Conservation (phyloP, 2,888 invertebrate genomes). For the Neoitamus cyanurus region DNA sequence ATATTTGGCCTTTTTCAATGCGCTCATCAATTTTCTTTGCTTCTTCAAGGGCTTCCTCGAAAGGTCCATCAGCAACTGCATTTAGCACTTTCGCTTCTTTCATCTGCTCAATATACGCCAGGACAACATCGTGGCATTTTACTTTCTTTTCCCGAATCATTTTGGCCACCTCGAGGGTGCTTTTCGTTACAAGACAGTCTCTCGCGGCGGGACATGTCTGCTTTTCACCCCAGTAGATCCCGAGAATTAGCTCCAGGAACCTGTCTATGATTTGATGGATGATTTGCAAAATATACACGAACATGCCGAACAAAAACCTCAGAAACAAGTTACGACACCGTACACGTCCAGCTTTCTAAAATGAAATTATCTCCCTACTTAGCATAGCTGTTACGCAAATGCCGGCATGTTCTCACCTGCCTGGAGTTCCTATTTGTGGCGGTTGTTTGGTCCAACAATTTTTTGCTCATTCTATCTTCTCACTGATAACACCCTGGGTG, state of each 20-base stretch:
- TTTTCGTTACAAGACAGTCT: conserved; percentile 68
- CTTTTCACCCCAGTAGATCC: conserved; percentile 61
- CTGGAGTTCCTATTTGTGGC: neutral
- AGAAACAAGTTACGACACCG: neutral
- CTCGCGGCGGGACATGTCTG: conserved; percentile 57
- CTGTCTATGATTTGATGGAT: conserved; percentile 59
- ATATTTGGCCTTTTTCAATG: conserved; percentile 71
- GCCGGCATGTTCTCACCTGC: neutral
- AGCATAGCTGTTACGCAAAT: neutral
- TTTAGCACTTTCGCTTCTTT: conserved; percentile 77
- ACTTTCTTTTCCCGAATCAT: conserved; percentile 75
- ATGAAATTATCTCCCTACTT: neutral
- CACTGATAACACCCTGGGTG: neutral
- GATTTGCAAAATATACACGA: conserved; percentile 26
- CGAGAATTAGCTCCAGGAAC: conserved; percentile 59
- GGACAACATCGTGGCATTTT: conserved; percentile 77
- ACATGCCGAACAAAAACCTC: neutral
- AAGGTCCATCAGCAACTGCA: conserved; percentile 85
- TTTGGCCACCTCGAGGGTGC: conserved; percentile 75
- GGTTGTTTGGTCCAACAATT: neutral
- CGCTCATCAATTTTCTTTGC: conserved; percentile 79
- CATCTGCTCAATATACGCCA: conserved; percentile 81
- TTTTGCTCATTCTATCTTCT: neutral
- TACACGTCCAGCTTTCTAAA: neutral
- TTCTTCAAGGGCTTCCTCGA: conserved; percentile 80